These are phyloP conservation scores for Nothoprocta pentlandii DNA, from an alignment of 2,113 vertebrate species.

Conservation along the genomic window DNA sequence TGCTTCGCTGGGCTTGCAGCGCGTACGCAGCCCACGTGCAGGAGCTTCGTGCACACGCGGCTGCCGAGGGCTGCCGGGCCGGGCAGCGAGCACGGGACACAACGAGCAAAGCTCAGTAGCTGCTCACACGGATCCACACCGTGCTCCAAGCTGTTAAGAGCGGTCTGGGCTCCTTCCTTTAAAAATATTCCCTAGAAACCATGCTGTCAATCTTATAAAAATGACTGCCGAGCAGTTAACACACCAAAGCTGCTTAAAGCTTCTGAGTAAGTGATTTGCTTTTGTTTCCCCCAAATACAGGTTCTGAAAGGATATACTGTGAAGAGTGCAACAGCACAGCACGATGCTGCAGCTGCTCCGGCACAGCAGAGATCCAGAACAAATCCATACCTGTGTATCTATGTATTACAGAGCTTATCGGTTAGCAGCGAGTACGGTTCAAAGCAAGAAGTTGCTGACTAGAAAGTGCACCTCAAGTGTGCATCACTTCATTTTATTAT, in stretches of 20 bases:
- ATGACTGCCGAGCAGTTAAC: background rate
- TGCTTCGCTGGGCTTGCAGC: background rate
- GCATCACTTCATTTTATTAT: background rate
- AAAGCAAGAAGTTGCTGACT: background rate
- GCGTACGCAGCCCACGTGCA: background rate
- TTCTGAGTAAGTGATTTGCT: background rate
- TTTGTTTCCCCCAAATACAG: background rate
- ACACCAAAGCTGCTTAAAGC: background rate
- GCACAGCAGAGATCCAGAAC: background rate
- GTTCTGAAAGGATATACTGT: background rate
- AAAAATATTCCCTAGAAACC: background rate
- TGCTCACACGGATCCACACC: accelerated
- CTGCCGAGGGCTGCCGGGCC: accelerated
- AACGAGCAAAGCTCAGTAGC: background rate
- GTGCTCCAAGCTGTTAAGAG: background rate
- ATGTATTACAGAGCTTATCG: background rate
- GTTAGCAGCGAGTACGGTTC: background rate
- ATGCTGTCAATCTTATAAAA: background rate
- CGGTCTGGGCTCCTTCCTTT: background rate
- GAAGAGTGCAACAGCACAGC: background rate
- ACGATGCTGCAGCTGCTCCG: background rate
- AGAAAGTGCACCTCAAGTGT: background rate
- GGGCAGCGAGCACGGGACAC: accelerated
- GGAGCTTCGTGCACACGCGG: accelerated
- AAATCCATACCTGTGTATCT: background rate